These are phyloP conservation scores for Sinelater perroti DNA, from an alignment of 2,888 invertebrate genomes.

Conservation along the genomic window DNA sequence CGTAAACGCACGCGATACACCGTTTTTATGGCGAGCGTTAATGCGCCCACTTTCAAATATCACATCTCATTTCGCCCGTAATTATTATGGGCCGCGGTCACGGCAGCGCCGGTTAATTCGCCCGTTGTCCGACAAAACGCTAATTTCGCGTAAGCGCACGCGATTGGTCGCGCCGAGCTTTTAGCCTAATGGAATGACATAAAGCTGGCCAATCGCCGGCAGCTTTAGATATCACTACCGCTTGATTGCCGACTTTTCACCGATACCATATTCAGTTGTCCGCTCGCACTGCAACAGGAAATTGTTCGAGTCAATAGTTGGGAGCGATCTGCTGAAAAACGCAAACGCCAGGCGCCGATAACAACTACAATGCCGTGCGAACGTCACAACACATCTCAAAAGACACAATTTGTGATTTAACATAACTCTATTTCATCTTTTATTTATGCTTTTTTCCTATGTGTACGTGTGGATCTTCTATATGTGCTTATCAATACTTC, in stretches of 20 bases:
- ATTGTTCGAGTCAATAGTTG: neutral
- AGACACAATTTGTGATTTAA: too few species aligned
- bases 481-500: too few species aligned
- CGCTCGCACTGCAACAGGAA: conserved; percentile 3
- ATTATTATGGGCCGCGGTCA: conserved; percentile 42
- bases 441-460: too few species aligned
- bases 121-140: conserved; percentile 58
- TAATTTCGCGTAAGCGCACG: conserved; percentile 54
- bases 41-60: conserved; percentile 44
- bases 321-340: too few species aligned
- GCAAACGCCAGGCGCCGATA: too few species aligned
- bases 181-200: conserved; percentile 58
- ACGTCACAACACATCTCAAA: too few species aligned
- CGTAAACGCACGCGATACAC: conserved; percentile 38
- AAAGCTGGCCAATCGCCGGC: conserved; percentile 56
- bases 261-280: conserved; percentile 14
- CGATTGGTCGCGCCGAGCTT: conserved; percentile 56
- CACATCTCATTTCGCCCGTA: conserved; percentile 43
- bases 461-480: too few species aligned
- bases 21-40: conserved; percentile 38
- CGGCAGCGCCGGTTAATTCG: conserved; percentile 50
- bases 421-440: too few species aligned
- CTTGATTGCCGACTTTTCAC: conserved; percentile 33
- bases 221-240: conserved; percentile 53
- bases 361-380: too few species aligned